phyloP scores from a whole-genome alignment of 2,888 invertebrate species.

The Phrixothrix hirtus region DNA sequence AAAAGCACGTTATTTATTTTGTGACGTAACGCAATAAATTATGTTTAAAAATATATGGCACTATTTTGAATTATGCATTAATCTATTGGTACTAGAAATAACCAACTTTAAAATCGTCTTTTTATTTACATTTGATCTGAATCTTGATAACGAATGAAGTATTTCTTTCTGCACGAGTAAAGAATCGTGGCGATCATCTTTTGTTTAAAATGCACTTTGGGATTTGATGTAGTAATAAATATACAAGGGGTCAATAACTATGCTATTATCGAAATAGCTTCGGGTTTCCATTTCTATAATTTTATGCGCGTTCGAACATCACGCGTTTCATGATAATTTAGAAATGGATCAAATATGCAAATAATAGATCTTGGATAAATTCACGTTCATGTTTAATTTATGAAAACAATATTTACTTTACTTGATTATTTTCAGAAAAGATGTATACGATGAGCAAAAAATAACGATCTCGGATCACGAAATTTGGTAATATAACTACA shows the following conservation, averaged over 20 bases:
- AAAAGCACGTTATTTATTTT: no score
- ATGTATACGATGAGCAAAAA: constrained; percentile 36
- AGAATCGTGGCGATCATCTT: not conserved
- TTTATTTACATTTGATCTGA: no score
- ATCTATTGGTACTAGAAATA: no score
- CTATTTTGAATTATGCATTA: no score
- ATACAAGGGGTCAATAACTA: constrained; percentile 23
- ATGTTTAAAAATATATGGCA: no score
- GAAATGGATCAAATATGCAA: constrained; percentile 56
- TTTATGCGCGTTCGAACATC: constrained; percentile 41
- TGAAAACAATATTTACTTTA: constrained; percentile 56
- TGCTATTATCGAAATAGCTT: constrained; percentile 38
- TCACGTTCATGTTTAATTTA: constrained; percentile 56
- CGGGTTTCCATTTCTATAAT: constrained; percentile 40
- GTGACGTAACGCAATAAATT: no score
- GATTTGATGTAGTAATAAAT: constrained; percentile 19
- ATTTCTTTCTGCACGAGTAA: no score
- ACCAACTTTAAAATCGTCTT: no score
- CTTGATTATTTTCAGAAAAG: constrained; percentile 53
- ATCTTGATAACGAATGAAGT: no score
- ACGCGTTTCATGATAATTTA: constrained; percentile 40
- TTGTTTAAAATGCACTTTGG: constrained; percentile 6
- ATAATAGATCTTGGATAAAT: constrained; percentile 54
- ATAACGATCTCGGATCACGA: constrained; percentile 51
- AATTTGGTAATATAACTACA: constrained; percentile 41